A percentile compares a stretch with the other conserved stretches of the same genome.
Evolutionary conservation across 2,888 invertebrate species (phyloP).

Genomic region (Chironomus tentans): DNA sequence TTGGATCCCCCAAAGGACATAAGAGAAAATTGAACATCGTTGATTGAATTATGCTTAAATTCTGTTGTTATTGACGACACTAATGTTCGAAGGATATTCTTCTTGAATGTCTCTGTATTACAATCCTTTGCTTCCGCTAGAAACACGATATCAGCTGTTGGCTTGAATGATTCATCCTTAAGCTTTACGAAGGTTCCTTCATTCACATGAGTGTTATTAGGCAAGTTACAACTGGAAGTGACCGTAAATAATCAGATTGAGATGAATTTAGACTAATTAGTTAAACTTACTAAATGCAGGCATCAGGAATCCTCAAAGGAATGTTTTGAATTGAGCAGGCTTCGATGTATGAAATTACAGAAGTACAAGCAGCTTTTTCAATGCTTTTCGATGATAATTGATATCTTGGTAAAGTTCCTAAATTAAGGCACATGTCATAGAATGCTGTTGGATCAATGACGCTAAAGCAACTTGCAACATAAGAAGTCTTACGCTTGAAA

Average conservation of each 20-base stretch:
- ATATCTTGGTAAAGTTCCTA: conserved; percentile 40
- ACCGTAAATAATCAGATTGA: conserved; percentile 29
- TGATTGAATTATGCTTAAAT: conserved; percentile 46
- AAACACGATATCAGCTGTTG: conserved; percentile 77
- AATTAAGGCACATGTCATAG: conserved; percentile 51
- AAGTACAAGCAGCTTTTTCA: conserved; percentile 54
- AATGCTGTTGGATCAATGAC: conserved; percentile 56
- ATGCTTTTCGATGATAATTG: conserved; percentile 34
- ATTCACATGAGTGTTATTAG: conserved; percentile 57
- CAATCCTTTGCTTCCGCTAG: conserved; percentile 80
- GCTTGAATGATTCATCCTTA: conserved; percentile 47
- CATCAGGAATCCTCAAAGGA: conserved; percentile 68
- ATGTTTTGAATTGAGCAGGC: conserved; percentile 65
- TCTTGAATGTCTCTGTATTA: conserved; percentile 58
- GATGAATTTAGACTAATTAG: not conserved
- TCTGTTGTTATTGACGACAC: conserved; percentile 60
- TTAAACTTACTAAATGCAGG: conserved; percentile 61
- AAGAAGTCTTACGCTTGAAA: conserved; percentile 57
- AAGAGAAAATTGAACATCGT: conserved; percentile 62
- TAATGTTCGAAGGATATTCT: conserved; percentile 60
- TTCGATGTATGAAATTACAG: conserved; percentile 72
- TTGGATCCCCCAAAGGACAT: conserved; percentile 74
- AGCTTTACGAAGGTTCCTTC: conserved; percentile 68
- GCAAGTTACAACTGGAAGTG: conserved; percentile 53
- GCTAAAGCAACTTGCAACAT: conserved; percentile 58